A percentile compares a stretch with the other conserved stretches of the same genome.
Evolutionary conservation across 2,797 vertebrate species (phyloP).

Genomic region (Pelodytes ibericus): DNA sequence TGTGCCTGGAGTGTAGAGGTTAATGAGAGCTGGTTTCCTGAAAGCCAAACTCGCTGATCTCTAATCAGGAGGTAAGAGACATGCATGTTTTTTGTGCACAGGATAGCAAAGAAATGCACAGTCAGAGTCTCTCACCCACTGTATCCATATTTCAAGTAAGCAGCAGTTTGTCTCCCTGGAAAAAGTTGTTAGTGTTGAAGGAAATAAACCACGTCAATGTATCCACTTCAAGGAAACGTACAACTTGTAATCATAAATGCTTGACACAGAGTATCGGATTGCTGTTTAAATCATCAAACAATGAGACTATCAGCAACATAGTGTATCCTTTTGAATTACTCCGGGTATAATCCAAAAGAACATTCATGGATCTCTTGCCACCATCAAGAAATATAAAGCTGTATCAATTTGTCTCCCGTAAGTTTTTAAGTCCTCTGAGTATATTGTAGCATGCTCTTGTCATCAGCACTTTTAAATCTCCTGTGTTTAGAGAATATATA

Average conservation of each 20-base stretch:
- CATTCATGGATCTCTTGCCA: background rate
- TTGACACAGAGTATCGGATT: background rate
- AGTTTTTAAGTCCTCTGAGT: background rate
- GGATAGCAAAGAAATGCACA: background rate
- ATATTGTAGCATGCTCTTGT: background rate
- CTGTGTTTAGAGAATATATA: background rate
- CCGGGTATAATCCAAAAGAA: background rate
- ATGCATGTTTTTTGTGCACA: background rate
- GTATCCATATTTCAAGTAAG: background rate
- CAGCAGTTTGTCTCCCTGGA: background rate
- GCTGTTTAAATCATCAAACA: constrained; percentile 3
- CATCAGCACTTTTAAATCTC: background rate
- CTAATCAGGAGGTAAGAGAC: no score
- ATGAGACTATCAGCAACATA: background rate
- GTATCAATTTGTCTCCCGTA: constrained; percentile 5
- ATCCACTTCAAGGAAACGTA: background rate
- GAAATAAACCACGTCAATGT: background rate
- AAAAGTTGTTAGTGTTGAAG: background rate
- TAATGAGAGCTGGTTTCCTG: no score
- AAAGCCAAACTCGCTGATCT: no score
- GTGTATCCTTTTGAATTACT: background rate
- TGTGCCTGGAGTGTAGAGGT: no score
- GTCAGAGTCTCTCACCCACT: background rate
- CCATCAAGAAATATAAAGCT: background rate
- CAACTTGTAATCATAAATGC: constrained; percentile 7